Evolutionary conservation across 2,797 vertebrate species (phyloP), one percentile per base, ranked within the genome.

Genomic region (Dipus sagitta): DNA sequence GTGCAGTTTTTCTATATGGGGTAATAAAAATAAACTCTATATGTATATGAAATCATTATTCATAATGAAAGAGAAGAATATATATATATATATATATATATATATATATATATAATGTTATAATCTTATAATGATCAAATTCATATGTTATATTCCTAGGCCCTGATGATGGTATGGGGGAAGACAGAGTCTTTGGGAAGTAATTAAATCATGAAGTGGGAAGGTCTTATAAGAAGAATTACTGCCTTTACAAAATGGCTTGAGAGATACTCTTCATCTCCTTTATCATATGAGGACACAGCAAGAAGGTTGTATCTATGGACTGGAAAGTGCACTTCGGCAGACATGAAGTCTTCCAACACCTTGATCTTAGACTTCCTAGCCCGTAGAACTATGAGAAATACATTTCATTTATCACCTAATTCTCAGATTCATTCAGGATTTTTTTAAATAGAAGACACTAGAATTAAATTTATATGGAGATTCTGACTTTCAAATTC

Each of bases 401-500:
- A 72, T 28, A 15, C 42, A 34, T 58, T 72, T 52, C 32, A 95
- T 52, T 80, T 94, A 88, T 65, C 60, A 90, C 65, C 67, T 85
- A 62, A 85, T 71, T 96, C 60, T 32, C 91, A 95, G 86, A 94
- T 47, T 84, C n/a, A 32, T 10, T 47, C 14, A 64, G 76, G 3
- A 90, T 96, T 95, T 80, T 96, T 97, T 95, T 96, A 92, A 96
- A 94, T 88, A 93, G 82, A 0, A 92, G 81, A 90, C 95, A 91
- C n/a, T 81, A 15, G 67, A 90, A 90, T 95, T 96, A 95, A 95
- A 96, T 96, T 94, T 96, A 47, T 75, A 96, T 94, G 95, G 84
- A 97, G 94, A 97, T 96, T 92, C 12, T 86, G 81, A 97, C 96
- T 96, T 97, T 97, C 94, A 96, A 96, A 97, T 96, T 97, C 89